Base-by-base conservation (phyloP, 2,888 invertebrate species). In the Parnassius orleans region DNA sequence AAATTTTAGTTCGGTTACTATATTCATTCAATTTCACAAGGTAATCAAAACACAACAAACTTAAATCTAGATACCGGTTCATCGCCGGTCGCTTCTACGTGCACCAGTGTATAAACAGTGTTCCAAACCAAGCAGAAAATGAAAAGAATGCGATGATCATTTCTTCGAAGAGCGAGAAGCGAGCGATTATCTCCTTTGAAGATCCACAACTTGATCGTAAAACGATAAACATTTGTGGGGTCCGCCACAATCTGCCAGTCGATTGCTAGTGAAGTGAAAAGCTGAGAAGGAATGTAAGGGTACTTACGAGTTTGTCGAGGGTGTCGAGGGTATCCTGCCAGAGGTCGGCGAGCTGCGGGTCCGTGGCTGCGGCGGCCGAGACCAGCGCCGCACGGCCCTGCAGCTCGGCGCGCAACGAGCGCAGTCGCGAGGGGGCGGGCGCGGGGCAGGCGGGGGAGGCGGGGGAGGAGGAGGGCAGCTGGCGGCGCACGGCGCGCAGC, bases 51-150 rank as follows among this genome's bases (percentile, higher is more conserved):
- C 48, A 48, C 48, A 48, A 14, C 7, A 48, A 48, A 48, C 9
- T 9, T 9, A 57, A 50, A 42, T 14, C 12, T 9, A 57, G 57
- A 65, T 58, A 64, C 48, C 10, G 15, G 48, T 42, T 33, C 57
- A 14, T n/a, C 15, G 71, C 66, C 59, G 64, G 64, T 65, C 59
- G 66, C 78, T 64, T 62, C 73, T 75, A 73, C 69, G 79, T 79
- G 79, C 76, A 71, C 56, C 46, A 62, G 69, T 71, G 68, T 73
- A 80, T 79, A 68, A 74, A 78, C 79, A 80, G 79, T 80, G 79
- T 64, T 65, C 56, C 63, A 54, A 68, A 68, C 65, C 33, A 33
- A 33, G 33, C 33, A 33, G 33, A 33, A 33, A 33, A 33, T 33
- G 33, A 33, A 33, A 7, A 33, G 33, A 33, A 33, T 33, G 33